Conservation (phyloP, 2,888 invertebrate genomes). For the Aspidiotus rigidus region DNA sequence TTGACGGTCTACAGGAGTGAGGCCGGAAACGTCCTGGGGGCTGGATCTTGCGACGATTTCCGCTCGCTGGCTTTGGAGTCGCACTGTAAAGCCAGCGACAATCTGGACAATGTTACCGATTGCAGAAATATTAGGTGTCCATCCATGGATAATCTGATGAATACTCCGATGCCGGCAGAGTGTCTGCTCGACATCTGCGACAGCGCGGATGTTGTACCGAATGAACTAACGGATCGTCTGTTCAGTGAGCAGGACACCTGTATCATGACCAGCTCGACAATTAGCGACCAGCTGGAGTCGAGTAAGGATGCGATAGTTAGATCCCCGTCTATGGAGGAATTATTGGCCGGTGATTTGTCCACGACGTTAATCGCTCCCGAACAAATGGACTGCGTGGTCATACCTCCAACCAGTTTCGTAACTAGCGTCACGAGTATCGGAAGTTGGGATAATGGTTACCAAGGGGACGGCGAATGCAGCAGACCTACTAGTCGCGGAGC, state of each 20-base stretch:
- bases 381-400: slow-evolving; percentile 31
- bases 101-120: neutral
- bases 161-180: slow-evolving; percentile 11
- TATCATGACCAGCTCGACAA: slow-evolving; percentile 25
- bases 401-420: slow-evolving; percentile 60
- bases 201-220: slow-evolving; percentile 2
- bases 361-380: slow-evolving; percentile 32
- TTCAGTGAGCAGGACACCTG: slow-evolving; percentile 27
- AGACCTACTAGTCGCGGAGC: slow-evolving; percentile 73
- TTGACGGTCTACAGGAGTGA: slow-evolving; percentile 47
- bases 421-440: slow-evolving; percentile 84
- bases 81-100: neutral
- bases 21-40: slow-evolving; percentile 13
- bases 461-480: slow-evolving; percentile 84
- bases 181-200: slow-evolving; percentile 1
- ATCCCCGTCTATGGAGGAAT: slow-evolving; percentile 75
- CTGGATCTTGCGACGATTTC: slow-evolving; percentile 31
- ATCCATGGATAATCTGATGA: slow-evolving; percentile 20
- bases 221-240: slow-evolving; percentile 9
- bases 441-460: slow-evolving; percentile 87
- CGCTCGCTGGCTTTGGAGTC: slow-evolving; percentile 11
- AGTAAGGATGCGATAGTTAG: slow-evolving; percentile 9
- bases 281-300: slow-evolving; percentile 17
- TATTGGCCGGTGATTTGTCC: slow-evolving; percentile 56
- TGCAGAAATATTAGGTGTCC: slow-evolving; percentile 17